A percentile compares a stretch with the other conserved stretches of the same genome.
Conservation (phyloP, 2,888 invertebrate genomes). For the Trissolcus brochymenae region DNA sequence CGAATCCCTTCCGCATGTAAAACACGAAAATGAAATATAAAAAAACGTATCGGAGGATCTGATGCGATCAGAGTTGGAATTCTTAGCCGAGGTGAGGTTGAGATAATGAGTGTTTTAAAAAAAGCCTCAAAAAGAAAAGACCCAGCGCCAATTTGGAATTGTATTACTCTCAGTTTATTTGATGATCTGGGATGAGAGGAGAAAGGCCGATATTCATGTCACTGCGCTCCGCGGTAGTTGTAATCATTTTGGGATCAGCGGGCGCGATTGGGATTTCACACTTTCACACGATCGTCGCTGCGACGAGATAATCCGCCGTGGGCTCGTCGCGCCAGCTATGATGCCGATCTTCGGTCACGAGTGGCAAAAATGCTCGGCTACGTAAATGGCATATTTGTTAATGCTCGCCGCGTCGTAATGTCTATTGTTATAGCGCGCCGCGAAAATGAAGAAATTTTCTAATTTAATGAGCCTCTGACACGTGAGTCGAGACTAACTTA, state of each 20-base stretch:
- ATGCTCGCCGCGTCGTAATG: conserved; percentile 4
- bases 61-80: neutral
- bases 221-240: conserved; percentile 36
- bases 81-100: conserved; percentile 20
- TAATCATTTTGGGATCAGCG: conserved; percentile 20
- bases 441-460: conserved; percentile 46
- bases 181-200: conserved; percentile 15
- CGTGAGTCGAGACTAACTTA: conserved; percentile 7
- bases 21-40: no score
- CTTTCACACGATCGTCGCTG: conserved; percentile 53
- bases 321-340: conserved; percentile 12
- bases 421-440: conserved; percentile 9
- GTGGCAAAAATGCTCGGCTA: conserved; percentile 22
- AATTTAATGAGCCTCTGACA: conserved; percentile 34
- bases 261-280: conserved; percentile 54
- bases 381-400: conserved; percentile 26
- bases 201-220: conserved; percentile 54
- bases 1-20: neutral
- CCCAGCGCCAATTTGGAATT: no score
- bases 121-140: no score
- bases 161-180: no score
- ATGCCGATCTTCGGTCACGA: conserved; percentile 25
- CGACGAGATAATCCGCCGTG: conserved; percentile 22
- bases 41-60: neutral
- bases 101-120: no score